Conservation (phyloP, 2,113 vertebrate genomes). For the Nematolebias whitei region DNA sequence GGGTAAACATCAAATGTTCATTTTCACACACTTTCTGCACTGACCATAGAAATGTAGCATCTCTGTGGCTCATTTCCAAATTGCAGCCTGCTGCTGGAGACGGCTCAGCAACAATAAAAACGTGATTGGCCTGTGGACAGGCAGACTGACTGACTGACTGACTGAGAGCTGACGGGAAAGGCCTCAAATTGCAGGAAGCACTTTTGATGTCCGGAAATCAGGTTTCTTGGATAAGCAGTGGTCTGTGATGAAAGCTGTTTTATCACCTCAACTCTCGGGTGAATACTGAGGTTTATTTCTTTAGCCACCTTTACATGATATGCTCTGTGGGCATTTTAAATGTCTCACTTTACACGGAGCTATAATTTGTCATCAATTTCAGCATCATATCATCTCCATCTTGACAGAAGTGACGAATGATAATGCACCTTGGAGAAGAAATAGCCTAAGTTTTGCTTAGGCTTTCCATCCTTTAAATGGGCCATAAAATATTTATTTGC, state of each 20-base stretch:
- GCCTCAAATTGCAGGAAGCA: slow-evolving; percentile 66
- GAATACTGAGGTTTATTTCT: slow-evolving; percentile 7
- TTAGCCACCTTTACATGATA: not conserved
- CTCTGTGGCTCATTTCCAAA: slow-evolving; percentile 52
- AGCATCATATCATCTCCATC: not conserved
- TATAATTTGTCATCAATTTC: not conserved
- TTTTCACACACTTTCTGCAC: slow-evolving; percentile 53
- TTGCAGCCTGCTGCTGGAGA: slow-evolving; percentile 33
- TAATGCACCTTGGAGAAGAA: not conserved
- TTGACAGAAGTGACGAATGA: not conserved
- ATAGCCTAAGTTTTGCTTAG: no score
- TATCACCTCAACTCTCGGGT: slow-evolving; percentile 21
- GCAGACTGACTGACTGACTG: slow-evolving; percentile 54
- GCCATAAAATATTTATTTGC: no score
- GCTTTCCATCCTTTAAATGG: no score
- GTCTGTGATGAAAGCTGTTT: slow-evolving; percentile 27
- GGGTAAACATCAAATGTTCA: slow-evolving; percentile 58
- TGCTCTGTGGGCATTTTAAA: not conserved
- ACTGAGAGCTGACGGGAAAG: slow-evolving; percentile 55
- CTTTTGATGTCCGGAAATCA: slow-evolving; percentile 57
- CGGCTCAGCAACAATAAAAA: slow-evolving; percentile 45
- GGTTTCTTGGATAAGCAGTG: slow-evolving; percentile 59
- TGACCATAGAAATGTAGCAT: slow-evolving; percentile 48
- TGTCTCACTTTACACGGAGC: not conserved
- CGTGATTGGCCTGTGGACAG: slow-evolving; percentile 30